These are phyloP conservation scores for Mellivora capensis DNA, from an alignment of 2,113 vertebrate genomes.

Conservation along the genomic window DNA sequence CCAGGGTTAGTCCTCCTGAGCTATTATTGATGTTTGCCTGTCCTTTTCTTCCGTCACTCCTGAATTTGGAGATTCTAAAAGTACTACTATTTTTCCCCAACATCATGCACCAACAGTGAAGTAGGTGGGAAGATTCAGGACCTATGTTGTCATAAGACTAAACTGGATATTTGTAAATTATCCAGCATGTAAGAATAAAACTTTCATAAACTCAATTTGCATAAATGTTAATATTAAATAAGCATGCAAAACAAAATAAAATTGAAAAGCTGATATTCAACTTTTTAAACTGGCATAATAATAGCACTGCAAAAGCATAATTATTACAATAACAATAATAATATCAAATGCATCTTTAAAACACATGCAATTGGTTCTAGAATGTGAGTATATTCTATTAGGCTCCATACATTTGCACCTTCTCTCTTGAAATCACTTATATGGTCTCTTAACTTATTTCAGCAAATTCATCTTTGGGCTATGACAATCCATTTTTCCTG, in stretches of 20 bases:
- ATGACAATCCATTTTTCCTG: background rate
- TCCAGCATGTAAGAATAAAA: background rate
- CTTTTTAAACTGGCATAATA: background rate
- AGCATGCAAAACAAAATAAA: conserved; percentile 38
- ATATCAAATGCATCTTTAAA: background rate
- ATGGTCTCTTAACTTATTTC: background rate
- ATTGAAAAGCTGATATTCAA: background rate
- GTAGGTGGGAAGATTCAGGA: background rate
- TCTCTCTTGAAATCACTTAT: background rate
- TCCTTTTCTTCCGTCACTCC: background rate
- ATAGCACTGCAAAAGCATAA: background rate
- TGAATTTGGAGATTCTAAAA: background rate
- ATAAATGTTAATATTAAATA: background rate
- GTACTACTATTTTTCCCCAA: background rate
- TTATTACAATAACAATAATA: background rate
- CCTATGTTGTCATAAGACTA: background rate
- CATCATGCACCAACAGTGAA: background rate
- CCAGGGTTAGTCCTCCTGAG: background rate
- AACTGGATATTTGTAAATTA: background rate
- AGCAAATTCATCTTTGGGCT: background rate
- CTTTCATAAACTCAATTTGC: background rate
- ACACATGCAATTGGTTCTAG: background rate
- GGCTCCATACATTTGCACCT: accelerated
- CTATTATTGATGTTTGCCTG: background rate
- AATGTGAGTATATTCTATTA: background rate